Evolutionary conservation across 2,888 invertebrate species (phyloP).

Genomic region (Zelleria hepariella): DNA sequence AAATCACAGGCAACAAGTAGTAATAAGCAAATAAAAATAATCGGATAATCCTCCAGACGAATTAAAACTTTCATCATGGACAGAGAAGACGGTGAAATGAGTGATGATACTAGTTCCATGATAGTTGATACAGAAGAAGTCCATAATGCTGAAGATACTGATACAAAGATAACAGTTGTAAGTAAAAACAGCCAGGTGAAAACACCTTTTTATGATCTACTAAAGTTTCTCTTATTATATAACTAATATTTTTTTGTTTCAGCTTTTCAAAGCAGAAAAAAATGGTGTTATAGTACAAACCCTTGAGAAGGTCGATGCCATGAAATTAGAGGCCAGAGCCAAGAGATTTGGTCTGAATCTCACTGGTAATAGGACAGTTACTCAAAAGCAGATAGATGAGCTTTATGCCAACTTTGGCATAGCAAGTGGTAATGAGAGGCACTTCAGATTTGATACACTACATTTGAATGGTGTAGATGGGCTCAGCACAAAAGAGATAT

Average conservation of each 20-base stretch:
- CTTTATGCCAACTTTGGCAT: conserved; percentile 57
- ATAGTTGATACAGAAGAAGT: conserved; percentile 35
- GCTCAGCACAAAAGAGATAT: conserved; percentile 83
- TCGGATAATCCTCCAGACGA: too few species aligned
- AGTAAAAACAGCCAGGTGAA: conserved; percentile 13
- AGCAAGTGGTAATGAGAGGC: conserved; percentile 71
- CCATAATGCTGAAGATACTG: neutral
- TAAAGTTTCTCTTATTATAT: too few species aligned
- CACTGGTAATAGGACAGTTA: conserved; percentile 51
- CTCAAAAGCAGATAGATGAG: conserved; percentile 61
- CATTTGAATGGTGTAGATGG: conserved; percentile 83
- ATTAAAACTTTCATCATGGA: too few species aligned
- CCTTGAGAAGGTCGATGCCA: conserved; percentile 54
- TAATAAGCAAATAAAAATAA: too few species aligned
- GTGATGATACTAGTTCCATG: conserved; percentile 57
- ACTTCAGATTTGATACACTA: conserved; percentile 79
- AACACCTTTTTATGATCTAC: too few species aligned
- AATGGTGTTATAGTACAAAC: conserved; percentile 40
- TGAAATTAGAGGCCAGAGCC: conserved; percentile 56
- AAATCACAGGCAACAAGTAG: too few species aligned
- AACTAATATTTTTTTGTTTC: conserved; percentile 16
- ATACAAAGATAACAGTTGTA: conserved; percentile 34
- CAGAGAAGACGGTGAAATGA: conserved; percentile 66
- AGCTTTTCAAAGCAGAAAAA: conserved; percentile 49
- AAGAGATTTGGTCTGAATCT: conserved; percentile 59